Evolutionary conservation across 2,888 invertebrate genomes (phyloP).

Genomic region (Cistogaster globosa): DNA sequence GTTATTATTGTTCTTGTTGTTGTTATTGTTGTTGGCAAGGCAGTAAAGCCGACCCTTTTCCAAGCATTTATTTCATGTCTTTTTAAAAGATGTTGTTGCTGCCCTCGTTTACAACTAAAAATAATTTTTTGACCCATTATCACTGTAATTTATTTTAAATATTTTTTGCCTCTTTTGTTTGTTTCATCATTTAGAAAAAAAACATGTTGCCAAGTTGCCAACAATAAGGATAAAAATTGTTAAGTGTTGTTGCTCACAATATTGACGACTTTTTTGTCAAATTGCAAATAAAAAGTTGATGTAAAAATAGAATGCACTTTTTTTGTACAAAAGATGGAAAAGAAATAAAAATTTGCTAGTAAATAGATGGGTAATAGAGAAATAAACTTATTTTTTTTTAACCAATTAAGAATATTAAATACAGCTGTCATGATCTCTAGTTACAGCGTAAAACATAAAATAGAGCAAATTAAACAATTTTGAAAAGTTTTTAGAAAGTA

Average conservation of each 20-base stretch:
- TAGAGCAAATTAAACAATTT: conserved; percentile 11
- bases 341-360: background rate
- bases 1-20: conserved; percentile 14
- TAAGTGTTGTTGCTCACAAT: conserved; percentile 31
- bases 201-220: conserved; percentile 25
- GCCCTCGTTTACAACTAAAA: conserved; percentile 53
- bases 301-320: conserved; percentile 1
- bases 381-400: conserved; percentile 24
- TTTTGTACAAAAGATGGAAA: background rate
- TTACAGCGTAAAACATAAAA: background rate
- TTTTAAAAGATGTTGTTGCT: conserved; percentile 26
- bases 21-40: background rate
- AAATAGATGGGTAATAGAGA: conserved; percentile 31
- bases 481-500: conserved; percentile 21
- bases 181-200: conserved; percentile 32
- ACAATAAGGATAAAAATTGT: conserved; percentile 34
- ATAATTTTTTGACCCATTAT: conserved; percentile 70
- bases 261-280: conserved; percentile 63
- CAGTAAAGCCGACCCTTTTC: conserved; percentile 52
- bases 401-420: conserved; percentile 29
- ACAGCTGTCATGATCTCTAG: conserved; percentile 15
- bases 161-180: conserved; percentile 27
- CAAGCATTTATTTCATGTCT: conserved; percentile 12
- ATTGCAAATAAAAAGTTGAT: conserved; percentile 46
- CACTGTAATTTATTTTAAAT: conserved; percentile 70